Base-by-base conservation (phyloP, 2,888 invertebrate genomes). In the Synanthedon tipuliformis region DNA sequence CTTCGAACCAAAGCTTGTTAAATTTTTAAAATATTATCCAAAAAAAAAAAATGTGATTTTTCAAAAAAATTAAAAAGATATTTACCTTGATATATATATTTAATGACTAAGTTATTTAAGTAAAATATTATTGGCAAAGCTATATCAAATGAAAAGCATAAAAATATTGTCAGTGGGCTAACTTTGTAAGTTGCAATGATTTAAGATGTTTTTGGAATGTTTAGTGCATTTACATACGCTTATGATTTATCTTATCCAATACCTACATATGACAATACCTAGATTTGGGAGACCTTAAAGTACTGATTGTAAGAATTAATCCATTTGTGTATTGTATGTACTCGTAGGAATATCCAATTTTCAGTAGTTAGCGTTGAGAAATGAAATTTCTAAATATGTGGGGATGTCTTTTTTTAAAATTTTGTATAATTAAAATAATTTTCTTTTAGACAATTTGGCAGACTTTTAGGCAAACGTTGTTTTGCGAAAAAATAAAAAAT, bases 261-360 rank as follows among this genome's bases (percentile, higher is more conserved):
- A 34, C 34, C 23, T 23, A 23, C 4, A 60, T 54, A 52, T 64
- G 76, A 77, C 77, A 77, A 77, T 77, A 77, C 69, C 63, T 50
- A 58, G 61, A 62, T 66, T n/a, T 60, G 53, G 66, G 69, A 74
- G 68, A 74, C 71, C 73, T 66, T 59, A 58, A 66, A 48, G 71
- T 62, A 76, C 73, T 77, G 72, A 76, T 68, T 70, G 61, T 68
- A 61, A 63, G 68, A 60, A 63, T 63, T 65, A 66, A 58, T 60
- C 65, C 69, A 64, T 56, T 50, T 55, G 18, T 7, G 56, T 23
- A 23, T 23, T 16, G 18, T 18, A 18, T 4, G 5, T 34, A 34
- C 34, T 34, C 10, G 34, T 55, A 64, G 65, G 58, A 56, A 61
- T 56, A 68, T 71, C 66, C 75, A 76, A 76, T 78, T 78, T 77